Evolutionary conservation across 2,797 vertebrate genomes (phyloP).

Genomic region (Pelodytes ibericus): DNA sequence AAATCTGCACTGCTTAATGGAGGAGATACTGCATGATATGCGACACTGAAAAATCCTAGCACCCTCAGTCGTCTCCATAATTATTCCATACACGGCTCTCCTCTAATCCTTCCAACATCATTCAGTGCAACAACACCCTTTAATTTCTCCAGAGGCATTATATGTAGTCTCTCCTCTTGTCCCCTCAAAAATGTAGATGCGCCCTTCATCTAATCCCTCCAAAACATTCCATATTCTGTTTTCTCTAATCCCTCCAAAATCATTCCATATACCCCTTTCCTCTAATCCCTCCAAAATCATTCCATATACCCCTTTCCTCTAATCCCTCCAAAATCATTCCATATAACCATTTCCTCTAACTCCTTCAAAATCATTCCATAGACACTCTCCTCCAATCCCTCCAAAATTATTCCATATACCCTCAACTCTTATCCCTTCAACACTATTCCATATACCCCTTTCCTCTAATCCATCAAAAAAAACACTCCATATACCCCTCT

Average conservation of each 20-base stretch:
- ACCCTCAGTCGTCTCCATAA: no score
- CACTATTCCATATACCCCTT: background rate
- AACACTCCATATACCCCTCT: background rate
- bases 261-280: background rate
- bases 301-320: background rate
- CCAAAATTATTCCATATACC: background rate
- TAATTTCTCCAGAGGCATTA: no score
- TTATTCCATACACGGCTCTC: background rate
- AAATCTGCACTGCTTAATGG: slow-evolving; percentile 16
- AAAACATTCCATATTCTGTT: background rate
- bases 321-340: background rate
- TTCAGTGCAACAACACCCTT: background rate
- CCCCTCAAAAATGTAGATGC: background rate
- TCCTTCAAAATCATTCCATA: no score
- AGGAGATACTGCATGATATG: background rate
- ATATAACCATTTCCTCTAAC: no score
- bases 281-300: background rate
- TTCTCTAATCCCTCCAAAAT: no score
- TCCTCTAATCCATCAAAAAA: background rate
- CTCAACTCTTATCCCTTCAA: no score
- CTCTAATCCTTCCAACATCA: background rate
- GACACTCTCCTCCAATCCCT: no score
- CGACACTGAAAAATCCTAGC: no score
- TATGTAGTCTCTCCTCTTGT: no score
- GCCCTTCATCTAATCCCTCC: background rate